Evolutionary conservation across 2,113 vertebrate species (phyloP), one percentile per base, ranked within the genome.

Genomic region (Plecotus auritus): DNA sequence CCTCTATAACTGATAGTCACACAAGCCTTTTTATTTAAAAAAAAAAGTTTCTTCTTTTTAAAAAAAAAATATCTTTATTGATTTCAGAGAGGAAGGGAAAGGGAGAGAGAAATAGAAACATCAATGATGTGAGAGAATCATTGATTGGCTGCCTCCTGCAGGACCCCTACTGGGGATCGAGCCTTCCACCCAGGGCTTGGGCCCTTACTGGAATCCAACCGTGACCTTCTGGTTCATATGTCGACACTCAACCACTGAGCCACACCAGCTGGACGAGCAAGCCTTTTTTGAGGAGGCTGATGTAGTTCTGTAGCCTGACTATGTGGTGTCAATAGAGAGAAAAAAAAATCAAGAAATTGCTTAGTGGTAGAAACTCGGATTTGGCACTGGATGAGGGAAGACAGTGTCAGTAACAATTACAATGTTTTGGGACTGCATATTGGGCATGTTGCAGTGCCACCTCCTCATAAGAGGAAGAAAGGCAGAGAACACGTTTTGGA

Each of bases 391-490:
- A 17, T 35, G 30, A 45, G 59, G 61, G 32, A 37, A 77, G 42
- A 37, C 0, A 0, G 45, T 49, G 23, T 90, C 45, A 1, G 9
- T 13, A 26, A 35, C 20, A 2, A 73, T 74, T 14, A 2, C 7
- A 11, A 30, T 1, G 16, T 11, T n/a, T 61, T 18, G 23, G n/a
- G 28, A 30, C 22, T 6, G 7, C 0, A 0, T 2, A 9, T 28
- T 77, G 81, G 11, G 26, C 23, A 1, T 2, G 2, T 12, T 6
- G 40, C n/a, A 9, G 40, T 7, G 2, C 42, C 35, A 7, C 20
- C 28, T 35, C 12, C 45, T 37, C 45, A 40, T 2, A 7, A 0
- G 70, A 51, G 10, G 66, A 17, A 20, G 11, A 37, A 23, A 2
- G 26, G 13, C n/a, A 40, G 83, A 32, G 32, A 64, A 35, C 1